A percentile compares a stretch with the other conserved stretches of the same genome.
These are phyloP conservation scores for Sakesphorus luctuosus DNA, from an alignment of 2,113 vertebrate genomes.

Conservation along the genomic window DNA sequence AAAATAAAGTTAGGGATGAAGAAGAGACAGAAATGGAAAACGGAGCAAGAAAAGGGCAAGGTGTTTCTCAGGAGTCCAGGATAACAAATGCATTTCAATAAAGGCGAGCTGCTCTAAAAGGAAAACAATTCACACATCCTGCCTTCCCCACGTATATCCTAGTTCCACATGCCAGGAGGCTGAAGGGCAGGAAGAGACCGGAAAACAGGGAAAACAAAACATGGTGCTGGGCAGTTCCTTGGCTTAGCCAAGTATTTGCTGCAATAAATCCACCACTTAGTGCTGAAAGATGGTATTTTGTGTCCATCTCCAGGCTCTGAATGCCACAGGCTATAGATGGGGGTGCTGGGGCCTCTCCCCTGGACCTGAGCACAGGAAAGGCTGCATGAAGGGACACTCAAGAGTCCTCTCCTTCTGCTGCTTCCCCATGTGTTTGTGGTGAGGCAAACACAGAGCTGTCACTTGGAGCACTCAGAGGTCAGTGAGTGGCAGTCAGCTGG, in stretches of 20 bases:
- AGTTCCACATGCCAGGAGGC: conserved; percentile 7
- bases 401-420: background rate
- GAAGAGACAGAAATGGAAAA: conserved; percentile 59
- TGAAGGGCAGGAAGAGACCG: background rate
- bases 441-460: background rate
- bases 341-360: background rate
- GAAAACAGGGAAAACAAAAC: background rate
- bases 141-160: conserved; percentile 14
- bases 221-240: background rate
- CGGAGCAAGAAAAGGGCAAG: conserved; percentile 56
- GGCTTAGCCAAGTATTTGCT: background rate
- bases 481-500: accelerated
- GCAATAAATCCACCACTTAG: background rate
- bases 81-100: conserved; percentile 70
- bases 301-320: accelerated
- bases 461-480: accelerated
- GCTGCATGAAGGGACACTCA: accelerated
- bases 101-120: conserved; percentile 58
- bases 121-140: conserved; percentile 58
- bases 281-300: background rate
- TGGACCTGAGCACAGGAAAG: background rate
- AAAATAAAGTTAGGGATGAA: conserved; percentile 60
- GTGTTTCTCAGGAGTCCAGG: conserved; percentile 31
- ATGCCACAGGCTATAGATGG: background rate
- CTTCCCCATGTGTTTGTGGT: accelerated